Evolutionary conservation across 92 coral and sea anemone species (phyloP).

Genomic region (Zoanthus gigantus): DNA sequence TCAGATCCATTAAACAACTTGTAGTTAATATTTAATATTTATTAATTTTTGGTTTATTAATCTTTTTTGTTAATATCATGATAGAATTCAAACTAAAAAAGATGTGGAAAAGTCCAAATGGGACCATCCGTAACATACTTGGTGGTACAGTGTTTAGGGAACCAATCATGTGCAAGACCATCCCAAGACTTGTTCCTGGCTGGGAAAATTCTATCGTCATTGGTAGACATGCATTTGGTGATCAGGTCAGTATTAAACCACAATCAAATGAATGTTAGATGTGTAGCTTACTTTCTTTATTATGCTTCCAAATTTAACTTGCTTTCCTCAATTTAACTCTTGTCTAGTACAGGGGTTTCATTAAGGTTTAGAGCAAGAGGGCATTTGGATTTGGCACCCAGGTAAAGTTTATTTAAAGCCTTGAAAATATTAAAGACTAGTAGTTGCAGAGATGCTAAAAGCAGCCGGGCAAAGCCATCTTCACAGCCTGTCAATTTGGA

Average conservation of each 20-base stretch:
- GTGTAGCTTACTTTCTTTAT: too few relatives aligned
- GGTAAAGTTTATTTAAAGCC: too few relatives aligned
- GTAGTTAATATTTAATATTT: neutral
- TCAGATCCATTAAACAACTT: neutral
- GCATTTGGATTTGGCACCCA: too few relatives aligned
- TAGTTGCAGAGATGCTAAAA: too few relatives aligned
- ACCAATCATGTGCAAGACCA: slow-evolving; percentile 95
- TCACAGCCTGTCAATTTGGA: too few relatives aligned
- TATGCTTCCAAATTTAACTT: too few relatives aligned
- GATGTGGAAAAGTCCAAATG: slow-evolving; percentile 99
- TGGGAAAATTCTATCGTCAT: slow-evolving; percentile 96
- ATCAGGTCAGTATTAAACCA: slow-evolving; percentile 69
- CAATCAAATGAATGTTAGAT: too few relatives aligned
- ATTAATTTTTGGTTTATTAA: neutral
- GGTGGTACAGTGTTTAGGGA: slow-evolving; percentile 99
- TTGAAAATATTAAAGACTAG: too few relatives aligned
- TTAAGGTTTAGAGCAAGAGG: too few relatives aligned
- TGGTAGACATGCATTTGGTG: slow-evolving; percentile 99
- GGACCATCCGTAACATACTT: slow-evolving; percentile 97
- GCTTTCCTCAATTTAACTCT: too few relatives aligned
- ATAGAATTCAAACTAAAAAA: slow-evolving; percentile 92
- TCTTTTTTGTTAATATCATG: neutral
- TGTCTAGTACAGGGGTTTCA: too few relatives aligned
- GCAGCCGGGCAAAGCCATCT: too few relatives aligned
- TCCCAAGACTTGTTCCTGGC: slow-evolving; percentile 97